Evolutionary conservation across 2,113 vertebrate species (phyloP).

Genomic region (Muntiacus reevesi): DNA sequence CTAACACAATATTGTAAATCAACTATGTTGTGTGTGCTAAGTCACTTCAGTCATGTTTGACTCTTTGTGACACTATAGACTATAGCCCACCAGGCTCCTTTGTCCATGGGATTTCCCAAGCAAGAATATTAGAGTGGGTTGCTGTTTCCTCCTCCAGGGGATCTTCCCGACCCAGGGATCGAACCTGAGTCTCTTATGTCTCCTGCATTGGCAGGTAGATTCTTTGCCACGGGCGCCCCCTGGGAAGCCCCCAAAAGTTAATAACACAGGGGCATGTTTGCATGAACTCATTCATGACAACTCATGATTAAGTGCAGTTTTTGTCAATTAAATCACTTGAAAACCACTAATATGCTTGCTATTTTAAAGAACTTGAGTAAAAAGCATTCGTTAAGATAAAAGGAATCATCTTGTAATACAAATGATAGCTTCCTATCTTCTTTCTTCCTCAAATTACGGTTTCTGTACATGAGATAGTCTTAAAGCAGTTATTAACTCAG

Average conservation of each 20-base stretch:
- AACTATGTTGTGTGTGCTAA: neutral
- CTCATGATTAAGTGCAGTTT: neutral
- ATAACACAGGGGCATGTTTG: fast-evolving
- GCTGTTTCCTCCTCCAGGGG: neutral
- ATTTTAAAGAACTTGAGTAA: neutral
- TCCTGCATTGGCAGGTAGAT: neutral
- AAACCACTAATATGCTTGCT: neutral
- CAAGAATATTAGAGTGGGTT: neutral
- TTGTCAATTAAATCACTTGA: neutral
- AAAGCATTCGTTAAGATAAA: neutral
- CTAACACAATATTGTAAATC: neutral
- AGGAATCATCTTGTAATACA: neutral
- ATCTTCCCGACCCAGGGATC: neutral
- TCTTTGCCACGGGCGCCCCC: neutral
- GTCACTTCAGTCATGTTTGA: neutral
- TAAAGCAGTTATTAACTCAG: neutral
- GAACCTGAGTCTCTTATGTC: neutral
- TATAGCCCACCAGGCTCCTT: neutral
- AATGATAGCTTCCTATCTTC: neutral
- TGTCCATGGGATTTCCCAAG: neutral
- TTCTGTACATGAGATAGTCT: neutral
- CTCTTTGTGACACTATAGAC: neutral
- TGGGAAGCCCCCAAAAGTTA: neutral
- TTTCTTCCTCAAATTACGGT: neutral
- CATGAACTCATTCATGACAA: neutral